phyloP scores from a whole-genome alignment of 2,888 invertebrate genomes.

The Hydriomena furcata region DNA sequence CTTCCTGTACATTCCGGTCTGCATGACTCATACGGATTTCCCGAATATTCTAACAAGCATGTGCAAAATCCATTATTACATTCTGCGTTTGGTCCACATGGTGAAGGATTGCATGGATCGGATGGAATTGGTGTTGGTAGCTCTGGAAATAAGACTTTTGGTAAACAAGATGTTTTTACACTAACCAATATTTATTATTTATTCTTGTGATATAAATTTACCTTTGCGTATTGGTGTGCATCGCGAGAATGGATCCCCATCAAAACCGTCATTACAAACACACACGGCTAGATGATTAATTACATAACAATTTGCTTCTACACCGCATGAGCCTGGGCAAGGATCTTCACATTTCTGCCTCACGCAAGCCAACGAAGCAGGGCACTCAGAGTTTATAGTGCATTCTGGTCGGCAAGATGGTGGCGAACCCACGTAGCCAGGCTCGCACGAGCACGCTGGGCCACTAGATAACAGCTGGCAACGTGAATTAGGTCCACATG shows the following conservation, averaged over 20 bases:
- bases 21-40: slow-evolving; percentile 88
- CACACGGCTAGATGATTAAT: slow-evolving; percentile 92
- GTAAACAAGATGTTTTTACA: too few species aligned
- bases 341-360: slow-evolving; percentile 92
- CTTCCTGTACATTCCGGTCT: slow-evolving; percentile 89
- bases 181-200: too few species aligned
- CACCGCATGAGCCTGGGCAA: slow-evolving; percentile 92
- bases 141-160: slow-evolving; percentile 45
- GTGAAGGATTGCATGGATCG: slow-evolving; percentile 87
- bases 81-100: slow-evolving; percentile 88
- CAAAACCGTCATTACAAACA: slow-evolving; percentile 88
- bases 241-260: slow-evolving; percentile 92
- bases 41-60: slow-evolving; percentile 87
- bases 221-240: slow-evolving; percentile 85
- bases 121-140: slow-evolving; percentile 64
- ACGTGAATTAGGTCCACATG: slow-evolving; percentile 92
- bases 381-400: slow-evolving; percentile 90
- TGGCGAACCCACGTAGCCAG: slow-evolving; percentile 90
- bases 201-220: slow-evolving; percentile 26
- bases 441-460: slow-evolving; percentile 91
- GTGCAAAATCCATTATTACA: slow-evolving; percentile 88
- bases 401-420: slow-evolving; percentile 92
- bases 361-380: slow-evolving; percentile 89
- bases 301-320: slow-evolving; percentile 90
- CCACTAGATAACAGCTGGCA: slow-evolving; percentile 89